Evolutionary conservation across 2,888 invertebrate genomes (phyloP).

Genomic region (Siphonodentalium dalli): DNA sequence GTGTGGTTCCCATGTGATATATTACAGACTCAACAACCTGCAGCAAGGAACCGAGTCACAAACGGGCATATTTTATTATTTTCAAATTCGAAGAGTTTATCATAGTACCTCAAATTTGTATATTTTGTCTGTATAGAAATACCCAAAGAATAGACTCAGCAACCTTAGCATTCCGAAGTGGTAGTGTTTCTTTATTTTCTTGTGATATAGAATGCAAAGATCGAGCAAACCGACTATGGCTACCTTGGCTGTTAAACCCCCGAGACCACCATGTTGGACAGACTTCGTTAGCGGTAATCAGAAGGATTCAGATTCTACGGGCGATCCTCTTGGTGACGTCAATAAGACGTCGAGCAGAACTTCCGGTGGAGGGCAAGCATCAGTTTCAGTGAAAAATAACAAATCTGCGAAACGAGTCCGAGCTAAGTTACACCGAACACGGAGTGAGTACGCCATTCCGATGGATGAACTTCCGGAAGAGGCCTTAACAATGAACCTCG

Average conservation of each 20-base stretch:
- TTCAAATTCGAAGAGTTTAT: no score
- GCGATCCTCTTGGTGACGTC: no score
- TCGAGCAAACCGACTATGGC: slow-evolving; percentile 27
- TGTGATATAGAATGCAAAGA: slow-evolving; percentile 21
- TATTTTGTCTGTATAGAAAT: no score
- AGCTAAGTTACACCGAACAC: slow-evolving; percentile 53
- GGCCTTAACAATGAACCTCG: slow-evolving; percentile 43
- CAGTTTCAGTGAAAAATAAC: slow-evolving; percentile 20
- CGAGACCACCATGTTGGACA: slow-evolving; percentile 56
- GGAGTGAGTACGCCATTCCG: slow-evolving; percentile 51
- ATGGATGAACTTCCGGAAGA: slow-evolving; percentile 50
- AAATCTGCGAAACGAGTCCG: slow-evolving; percentile 40
- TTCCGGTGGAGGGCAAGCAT: slow-evolving; percentile 26
- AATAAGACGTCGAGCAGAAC: slow-evolving; percentile 25
- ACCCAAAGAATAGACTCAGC: no score
- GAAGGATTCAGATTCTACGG: slow-evolving; percentile 30
- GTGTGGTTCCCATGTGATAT: no score
- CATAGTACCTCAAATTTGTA: no score
- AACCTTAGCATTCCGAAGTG: no score
- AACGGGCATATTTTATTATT: no score
- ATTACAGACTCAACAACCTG: no score
- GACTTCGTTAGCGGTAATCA: slow-evolving; percentile 39
- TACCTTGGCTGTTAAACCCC: slow-evolving; percentile 39
- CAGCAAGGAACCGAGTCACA: no score
- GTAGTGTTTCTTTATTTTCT: no score